phyloP scores from a whole-genome alignment of 1,140 invertebrate species.

The Helicorthomorpha holstii region DNA sequence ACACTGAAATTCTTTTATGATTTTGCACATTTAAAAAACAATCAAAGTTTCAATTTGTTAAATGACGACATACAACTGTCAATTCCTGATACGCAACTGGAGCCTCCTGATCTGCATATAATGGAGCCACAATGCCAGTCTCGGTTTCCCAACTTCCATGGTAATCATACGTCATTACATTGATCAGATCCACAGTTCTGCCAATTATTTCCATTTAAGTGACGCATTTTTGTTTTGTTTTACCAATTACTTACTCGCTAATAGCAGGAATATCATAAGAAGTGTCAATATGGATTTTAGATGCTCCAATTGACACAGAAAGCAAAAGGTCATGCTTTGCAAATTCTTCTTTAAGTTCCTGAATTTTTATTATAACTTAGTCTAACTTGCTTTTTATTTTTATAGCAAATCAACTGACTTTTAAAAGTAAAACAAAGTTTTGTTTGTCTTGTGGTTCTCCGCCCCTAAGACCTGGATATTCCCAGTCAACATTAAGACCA shows the following conservation, averaged over 20 bases:
- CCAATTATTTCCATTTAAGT: too few relatives aligned
- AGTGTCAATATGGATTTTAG: constrained; percentile 46
- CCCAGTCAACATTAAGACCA: constrained; percentile 60
- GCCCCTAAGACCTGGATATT: constrained; percentile 58
- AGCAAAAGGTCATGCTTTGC: constrained; percentile 34
- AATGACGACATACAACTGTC: too few relatives aligned
- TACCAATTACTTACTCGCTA: constrained; percentile 38
- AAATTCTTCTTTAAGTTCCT: neutral
- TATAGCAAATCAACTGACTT: constrained; percentile 33
- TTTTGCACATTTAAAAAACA: too few relatives aligned
- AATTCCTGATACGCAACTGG: too few relatives aligned
- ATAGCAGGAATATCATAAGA: constrained; percentile 58
- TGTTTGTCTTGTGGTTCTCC: constrained; percentile 44
- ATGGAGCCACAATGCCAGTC: constrained; percentile 63
- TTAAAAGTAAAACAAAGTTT: constrained; percentile 54
- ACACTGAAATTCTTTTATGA: constrained; percentile 23
- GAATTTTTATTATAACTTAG: too few relatives aligned
- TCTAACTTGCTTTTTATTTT: too few relatives aligned
- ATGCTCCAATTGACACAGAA: constrained; percentile 56
- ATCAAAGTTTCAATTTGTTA: too few relatives aligned
- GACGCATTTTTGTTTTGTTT: neutral
- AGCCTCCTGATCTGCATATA: constrained; percentile 36
- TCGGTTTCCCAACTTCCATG: constrained; percentile 62
- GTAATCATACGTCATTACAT: constrained; percentile 79
- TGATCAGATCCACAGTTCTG: constrained; percentile 62